Percentiles rank a stretch among this genome's conserved stretches.
Conservation (phyloP, 2,888 invertebrate species). For the Torymus texanus region DNA sequence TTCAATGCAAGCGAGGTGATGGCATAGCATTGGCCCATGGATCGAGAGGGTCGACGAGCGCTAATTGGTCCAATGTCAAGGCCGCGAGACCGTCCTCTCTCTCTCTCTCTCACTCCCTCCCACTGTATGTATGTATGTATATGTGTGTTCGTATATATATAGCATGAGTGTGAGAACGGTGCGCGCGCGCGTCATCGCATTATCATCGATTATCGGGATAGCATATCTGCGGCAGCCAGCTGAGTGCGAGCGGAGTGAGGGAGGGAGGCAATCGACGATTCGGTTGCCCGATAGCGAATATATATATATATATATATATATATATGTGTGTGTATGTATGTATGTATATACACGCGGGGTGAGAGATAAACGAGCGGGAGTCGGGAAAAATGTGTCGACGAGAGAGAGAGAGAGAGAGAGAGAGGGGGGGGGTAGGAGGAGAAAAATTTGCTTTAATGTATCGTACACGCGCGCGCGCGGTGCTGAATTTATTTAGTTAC, state of each 20-base stretch:
- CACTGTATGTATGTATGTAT: neutral
- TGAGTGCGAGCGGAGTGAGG: neutral
- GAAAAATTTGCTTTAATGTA: conserved; percentile 48
- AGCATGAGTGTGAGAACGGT: neutral
- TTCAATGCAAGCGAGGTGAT: neutral
- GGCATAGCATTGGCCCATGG: conserved; percentile 63
- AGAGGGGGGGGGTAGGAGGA: conserved; percentile 39
- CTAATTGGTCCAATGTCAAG: conserved; percentile 75
- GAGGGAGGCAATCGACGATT: conserved; percentile 30
- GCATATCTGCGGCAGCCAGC: conserved; percentile 39
- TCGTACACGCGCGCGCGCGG: neutral
- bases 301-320: neutral
- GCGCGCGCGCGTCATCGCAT: conserved; percentile 69
- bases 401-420: neutral
- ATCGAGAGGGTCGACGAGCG: conserved; percentile 70
- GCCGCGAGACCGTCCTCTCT: conserved; percentile 58
- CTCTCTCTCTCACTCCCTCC: conserved; percentile 17
- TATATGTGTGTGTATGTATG: neutral
- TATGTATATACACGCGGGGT: neutral
- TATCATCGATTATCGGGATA: conserved; percentile 71
- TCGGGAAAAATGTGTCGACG: conserved; percentile 34
- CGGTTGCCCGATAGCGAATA: neutral
- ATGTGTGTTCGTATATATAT: no score
- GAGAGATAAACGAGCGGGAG: conserved; percentile 21
- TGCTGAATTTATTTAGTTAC: conserved; percentile 30